Percentiles rank a stretch among this genome's conserved stretches.
Evolutionary conservation across 2,888 invertebrate genomes (phyloP).

Genomic region (Cheilosia urbana): DNA sequence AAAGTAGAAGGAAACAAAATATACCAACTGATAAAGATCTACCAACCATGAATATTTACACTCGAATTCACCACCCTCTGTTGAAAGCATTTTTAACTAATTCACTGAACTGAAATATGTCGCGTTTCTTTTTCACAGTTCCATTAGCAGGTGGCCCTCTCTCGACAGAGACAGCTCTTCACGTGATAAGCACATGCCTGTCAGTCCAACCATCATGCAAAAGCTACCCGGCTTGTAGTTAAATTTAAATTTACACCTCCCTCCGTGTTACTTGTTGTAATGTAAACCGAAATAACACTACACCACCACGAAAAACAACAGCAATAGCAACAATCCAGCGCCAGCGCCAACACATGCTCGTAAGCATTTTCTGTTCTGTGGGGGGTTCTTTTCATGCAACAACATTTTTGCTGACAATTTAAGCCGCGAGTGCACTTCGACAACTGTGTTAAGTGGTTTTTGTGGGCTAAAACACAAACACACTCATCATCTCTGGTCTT

Average conservation of each 20-base stretch:
- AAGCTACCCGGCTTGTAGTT: neutral
- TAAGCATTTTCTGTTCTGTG: neutral
- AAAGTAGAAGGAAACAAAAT: too few species aligned
- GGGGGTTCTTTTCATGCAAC: slow-evolving; percentile 6
- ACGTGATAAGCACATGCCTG: slow-evolving; percentile 1
- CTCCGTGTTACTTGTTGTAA: slow-evolving; percentile 1
- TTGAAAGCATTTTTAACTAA: slow-evolving; percentile 1
- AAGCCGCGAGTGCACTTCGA: slow-evolving; percentile 24
- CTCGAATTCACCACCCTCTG: neutral
- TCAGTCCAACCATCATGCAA: neutral
- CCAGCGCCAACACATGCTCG: neutral
- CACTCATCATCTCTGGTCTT: slow-evolving; percentile 12
- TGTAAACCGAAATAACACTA: neutral
- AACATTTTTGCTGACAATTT: slow-evolving; percentile 26
- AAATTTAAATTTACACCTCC: neutral
- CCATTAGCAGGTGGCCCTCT: slow-evolving; percentile 5
- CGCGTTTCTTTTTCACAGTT: neutral
- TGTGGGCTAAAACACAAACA: slow-evolving; percentile 14
- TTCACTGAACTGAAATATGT: slow-evolving; percentile 10
- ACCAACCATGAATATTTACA: slow-evolving; percentile 7
- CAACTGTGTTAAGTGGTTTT: slow-evolving; percentile 27
- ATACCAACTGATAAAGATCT: neutral
- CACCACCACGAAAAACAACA: neutral
- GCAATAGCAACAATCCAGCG: too few species aligned
- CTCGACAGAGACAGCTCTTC: neutral